Base-by-base conservation (phyloP, 1,140 invertebrate species). In the Hycleus cichorii region DNA sequence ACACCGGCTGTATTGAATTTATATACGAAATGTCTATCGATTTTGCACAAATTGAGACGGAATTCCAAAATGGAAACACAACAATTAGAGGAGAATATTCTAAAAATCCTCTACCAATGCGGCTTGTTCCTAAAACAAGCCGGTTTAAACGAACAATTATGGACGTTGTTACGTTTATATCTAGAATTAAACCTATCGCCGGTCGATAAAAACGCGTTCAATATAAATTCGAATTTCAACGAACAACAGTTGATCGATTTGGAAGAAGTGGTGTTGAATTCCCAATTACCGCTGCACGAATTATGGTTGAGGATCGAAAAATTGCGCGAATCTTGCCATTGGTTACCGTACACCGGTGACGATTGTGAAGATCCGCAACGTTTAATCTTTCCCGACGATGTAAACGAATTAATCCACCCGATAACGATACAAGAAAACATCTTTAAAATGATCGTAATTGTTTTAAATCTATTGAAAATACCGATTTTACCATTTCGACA, bases 301-400 rank as follows among this genome's bases (percentile, higher is more conserved):
- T 72, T 87, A 26, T 87, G 85, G 85, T 71, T 83, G 24, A 76
- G 84, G 56, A 75, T 83, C 24, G 85, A 87, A 67, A 79, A 77
- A 5, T 65, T 87, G 10, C 75, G 84, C 18, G 81, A 84, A 66
- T 74, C 78, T 9, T 82, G 77, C 52, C 79, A 83, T 66, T 87
- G 81, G 76, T 71, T 83, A 8, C 76, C 82, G 38, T 71, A 73
- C 74, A 49, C 72, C 39, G 58, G 70, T 59, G 58, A 66, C 6
- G 47, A 47, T n/a, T 72, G 68, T 60, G 70, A 70, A 60, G 70
- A 72, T 62, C 70, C 70, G 3, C 80, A 84, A 63, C 76, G 85
- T 59, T 74, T 80, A 27, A 76, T 87, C 25, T 80, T 82, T 48
- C 72, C 76, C 12, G 80, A 83, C 64, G 84, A 87, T 67, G 78